These are phyloP conservation scores for Coleophora deauratella DNA, from an alignment of 2,888 invertebrate genomes.

Conservation along the genomic window DNA sequence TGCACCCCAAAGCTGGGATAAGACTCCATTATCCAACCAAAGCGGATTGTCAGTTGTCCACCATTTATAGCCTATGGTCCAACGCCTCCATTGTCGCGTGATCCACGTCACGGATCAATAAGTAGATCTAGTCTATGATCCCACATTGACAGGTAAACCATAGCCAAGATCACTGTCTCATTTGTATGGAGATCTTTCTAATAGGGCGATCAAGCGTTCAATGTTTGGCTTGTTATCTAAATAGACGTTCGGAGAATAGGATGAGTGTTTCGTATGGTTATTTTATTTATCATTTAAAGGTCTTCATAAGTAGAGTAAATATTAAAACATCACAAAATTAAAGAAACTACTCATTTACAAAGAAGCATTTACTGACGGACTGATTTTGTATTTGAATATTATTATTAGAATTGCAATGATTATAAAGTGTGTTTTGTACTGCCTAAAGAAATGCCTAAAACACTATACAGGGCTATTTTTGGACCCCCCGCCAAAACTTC, in stretches of 20 bases:
- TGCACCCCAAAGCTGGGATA: neutral
- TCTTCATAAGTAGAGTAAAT: no score
- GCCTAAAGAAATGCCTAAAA: no score
- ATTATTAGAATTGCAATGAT: no score
- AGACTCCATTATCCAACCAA: slow-evolving; percentile 18
- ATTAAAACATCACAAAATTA: no score
- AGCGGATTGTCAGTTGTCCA: slow-evolving; percentile 30
- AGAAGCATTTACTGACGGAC: no score
- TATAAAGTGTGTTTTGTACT: no score
- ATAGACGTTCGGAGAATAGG: no score
- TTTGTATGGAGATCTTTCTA: neutral
- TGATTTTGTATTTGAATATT: no score
- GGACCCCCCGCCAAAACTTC: no score
- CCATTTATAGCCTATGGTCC: slow-evolving; percentile 22
- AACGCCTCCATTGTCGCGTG: slow-evolving; percentile 23
- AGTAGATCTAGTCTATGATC: neutral
- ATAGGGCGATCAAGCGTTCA: neutral
- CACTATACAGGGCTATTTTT: no score
- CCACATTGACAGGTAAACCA: neutral
- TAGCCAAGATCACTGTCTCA: neutral
- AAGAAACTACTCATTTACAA: no score
- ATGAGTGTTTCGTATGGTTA: neutral
- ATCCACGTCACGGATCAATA: neutral
- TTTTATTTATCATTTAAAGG: no score
- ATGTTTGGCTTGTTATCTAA: neutral